These are phyloP conservation scores for Chrysotoxum bicinctum DNA, from an alignment of 2,888 invertebrate genomes.

Conservation along the genomic window DNA sequence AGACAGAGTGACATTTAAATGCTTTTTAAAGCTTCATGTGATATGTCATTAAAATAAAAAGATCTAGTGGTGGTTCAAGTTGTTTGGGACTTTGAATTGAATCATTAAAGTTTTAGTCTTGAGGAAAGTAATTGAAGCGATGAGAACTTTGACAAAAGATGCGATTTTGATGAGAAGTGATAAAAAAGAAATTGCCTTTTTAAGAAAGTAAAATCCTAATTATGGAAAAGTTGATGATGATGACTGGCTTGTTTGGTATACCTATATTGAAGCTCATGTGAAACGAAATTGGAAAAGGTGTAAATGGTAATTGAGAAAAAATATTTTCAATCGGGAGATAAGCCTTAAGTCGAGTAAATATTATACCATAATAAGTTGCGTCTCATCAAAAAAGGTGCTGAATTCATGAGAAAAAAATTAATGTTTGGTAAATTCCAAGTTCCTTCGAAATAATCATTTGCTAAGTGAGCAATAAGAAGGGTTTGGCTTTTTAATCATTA, in stretches of 20 bases:
- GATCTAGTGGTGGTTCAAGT: neutral
- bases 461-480: too few species aligned
- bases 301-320: neutral
- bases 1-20: slow-evolving; percentile 51
- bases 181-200: neutral
- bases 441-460: too few species aligned
- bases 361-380: too few species aligned
- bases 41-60: slow-evolving; percentile 17
- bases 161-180: neutral
- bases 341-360: too few species aligned
- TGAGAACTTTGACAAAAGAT: slow-evolving; percentile 7
- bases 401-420: too few species aligned
- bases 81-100: neutral
- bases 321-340: too few species aligned
- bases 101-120: neutral
- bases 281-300: neutral
- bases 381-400: too few species aligned
- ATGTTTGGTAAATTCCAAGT: too few species aligned
- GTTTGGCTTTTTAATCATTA: too few species aligned
- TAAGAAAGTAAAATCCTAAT: neutral
- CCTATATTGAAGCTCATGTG: neutral
- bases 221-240: neutral
- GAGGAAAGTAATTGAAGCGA: neutral
- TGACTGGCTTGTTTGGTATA: neutral
- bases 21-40: slow-evolving; percentile 22